Conservation (phyloP, 2,797 vertebrate species). For the Amphiprion clarkii region DNA sequence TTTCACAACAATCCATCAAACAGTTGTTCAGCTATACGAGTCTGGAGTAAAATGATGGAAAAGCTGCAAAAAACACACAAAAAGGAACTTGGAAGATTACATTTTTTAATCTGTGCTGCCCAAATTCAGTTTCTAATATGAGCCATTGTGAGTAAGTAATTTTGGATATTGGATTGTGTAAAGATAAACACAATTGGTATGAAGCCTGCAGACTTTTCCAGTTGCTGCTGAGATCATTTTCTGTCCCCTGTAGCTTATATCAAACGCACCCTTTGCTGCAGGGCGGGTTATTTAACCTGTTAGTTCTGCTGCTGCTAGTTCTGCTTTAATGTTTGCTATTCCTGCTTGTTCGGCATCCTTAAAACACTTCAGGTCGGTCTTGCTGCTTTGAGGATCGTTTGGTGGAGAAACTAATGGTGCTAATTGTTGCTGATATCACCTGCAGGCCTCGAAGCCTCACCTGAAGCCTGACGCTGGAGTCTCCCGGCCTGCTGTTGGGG, state of each 20-base stretch:
- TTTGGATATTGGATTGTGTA: too few relatives aligned
- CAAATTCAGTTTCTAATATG: too few relatives aligned
- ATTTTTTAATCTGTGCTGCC: too few relatives aligned
- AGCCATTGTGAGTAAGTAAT: too few relatives aligned
- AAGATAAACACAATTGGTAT: too few relatives aligned
- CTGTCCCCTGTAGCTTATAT: neutral
- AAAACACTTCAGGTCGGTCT: neutral
- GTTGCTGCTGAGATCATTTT: neutral
- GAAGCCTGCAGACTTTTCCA: neutral
- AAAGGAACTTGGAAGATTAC: too few relatives aligned
- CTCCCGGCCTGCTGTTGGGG: neutral
- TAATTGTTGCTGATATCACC: neutral
- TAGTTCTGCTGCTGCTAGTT: too few relatives aligned
- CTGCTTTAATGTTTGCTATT: fast-evolving
- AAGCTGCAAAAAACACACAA: too few relatives aligned
- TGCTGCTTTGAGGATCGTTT: neutral
- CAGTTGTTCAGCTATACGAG: too few relatives aligned
- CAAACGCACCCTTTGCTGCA: conserved; percentile 5
- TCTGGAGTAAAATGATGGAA: too few relatives aligned
- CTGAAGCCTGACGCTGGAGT: neutral
- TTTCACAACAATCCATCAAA: too few relatives aligned
- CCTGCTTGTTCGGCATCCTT: neutral
- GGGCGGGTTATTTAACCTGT: neutral
- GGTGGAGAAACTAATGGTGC: neutral
- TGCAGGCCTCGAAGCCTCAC: neutral